A percentile compares a stretch with the other conserved stretches of the same genome.
These are phyloP conservation scores for Sapajus apella DNA, from an alignment of 2,113 vertebrate species.

Conservation along the genomic window DNA sequence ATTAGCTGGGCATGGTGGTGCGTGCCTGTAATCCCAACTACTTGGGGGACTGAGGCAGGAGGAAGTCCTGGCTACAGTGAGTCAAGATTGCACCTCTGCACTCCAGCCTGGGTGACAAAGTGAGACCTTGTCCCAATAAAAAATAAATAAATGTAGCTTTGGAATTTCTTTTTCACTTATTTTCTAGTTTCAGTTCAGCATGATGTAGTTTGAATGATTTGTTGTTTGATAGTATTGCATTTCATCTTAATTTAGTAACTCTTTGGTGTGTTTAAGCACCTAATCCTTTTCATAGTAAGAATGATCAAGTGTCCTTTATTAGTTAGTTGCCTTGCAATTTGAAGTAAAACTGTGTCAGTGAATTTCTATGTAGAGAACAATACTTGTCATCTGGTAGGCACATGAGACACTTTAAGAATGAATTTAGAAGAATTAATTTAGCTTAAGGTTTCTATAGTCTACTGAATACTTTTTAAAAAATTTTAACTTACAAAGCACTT, in stretches of 20 bases:
- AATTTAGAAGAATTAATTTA: slow-evolving; percentile 28
- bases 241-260: background rate
- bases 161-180: slow-evolving; percentile 20
- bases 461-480: background rate
- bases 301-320: background rate
- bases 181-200: background rate
- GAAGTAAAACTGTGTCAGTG: background rate
- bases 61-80: too few species aligned
- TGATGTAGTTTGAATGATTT: background rate
- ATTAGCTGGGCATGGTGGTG: too few species aligned
- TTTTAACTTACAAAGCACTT: background rate
- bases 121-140: too few species aligned
- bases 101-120: too few species aligned
- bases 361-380: background rate
- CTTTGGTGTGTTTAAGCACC: background rate
- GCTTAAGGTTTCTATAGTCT: background rate
- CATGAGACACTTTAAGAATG: slow-evolving; percentile 1
- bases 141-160: background rate
- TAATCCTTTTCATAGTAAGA: background rate
- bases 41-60: too few species aligned
- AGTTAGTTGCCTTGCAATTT: background rate
- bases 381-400: background rate
- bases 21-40: too few species aligned
- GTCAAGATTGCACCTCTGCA: too few species aligned
- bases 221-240: background rate